phyloP scores from a whole-genome alignment of 2,888 invertebrate species.

The Polyommatus icarus region DNA sequence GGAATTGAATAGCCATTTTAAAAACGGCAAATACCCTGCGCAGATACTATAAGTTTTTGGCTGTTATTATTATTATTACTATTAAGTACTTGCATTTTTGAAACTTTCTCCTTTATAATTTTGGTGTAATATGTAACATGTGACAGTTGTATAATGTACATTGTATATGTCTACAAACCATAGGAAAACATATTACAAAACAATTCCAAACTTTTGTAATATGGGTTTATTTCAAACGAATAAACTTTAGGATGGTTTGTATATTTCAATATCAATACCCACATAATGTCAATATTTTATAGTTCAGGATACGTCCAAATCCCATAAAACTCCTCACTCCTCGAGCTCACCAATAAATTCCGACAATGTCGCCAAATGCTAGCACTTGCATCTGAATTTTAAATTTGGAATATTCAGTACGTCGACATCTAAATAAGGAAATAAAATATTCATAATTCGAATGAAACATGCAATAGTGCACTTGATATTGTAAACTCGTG shows the following conservation, averaged over 20 bases:
- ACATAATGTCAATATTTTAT: slow-evolving; percentile 9
- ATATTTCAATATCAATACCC: slow-evolving; percentile 15
- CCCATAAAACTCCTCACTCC: slow-evolving; percentile 43
- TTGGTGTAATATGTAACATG: no score
- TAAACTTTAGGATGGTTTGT: neutral
- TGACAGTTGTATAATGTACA: no score
- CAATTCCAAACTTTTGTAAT: no score
- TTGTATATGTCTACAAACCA: no score
- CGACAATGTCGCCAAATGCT: slow-evolving; percentile 55
- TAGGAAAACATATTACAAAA: no score
- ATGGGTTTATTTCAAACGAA: neutral
- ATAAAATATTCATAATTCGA: slow-evolving; percentile 31
- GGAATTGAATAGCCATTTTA: no score
- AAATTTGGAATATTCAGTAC: slow-evolving; percentile 35
- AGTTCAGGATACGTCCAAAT: slow-evolving; percentile 26
- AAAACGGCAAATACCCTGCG: no score
- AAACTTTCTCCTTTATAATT: no score
- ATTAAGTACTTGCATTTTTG: no score
- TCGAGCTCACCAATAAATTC: slow-evolving; percentile 55
- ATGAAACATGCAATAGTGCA: slow-evolving; percentile 17
- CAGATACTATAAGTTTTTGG: no score
- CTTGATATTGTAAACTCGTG: slow-evolving; percentile 17
- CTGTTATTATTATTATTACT: no score
- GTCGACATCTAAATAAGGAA: slow-evolving; percentile 33
- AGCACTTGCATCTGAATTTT: slow-evolving; percentile 37